Base-by-base conservation (phyloP, 2,113 vertebrate species). In the Eurypyga helias region DNA sequence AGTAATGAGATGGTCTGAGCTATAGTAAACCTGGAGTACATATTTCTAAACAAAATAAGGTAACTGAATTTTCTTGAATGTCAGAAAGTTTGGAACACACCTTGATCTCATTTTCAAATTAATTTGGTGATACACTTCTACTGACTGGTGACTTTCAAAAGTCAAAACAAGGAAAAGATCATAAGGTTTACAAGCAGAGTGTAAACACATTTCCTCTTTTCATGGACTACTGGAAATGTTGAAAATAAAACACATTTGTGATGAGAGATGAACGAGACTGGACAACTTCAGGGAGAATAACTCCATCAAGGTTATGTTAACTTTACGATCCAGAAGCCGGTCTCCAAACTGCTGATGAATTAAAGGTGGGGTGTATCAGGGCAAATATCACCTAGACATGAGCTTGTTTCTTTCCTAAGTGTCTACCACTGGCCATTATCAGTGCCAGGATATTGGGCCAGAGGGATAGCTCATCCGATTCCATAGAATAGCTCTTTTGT, bases 21-120 rank as follows among this genome's bases (percentile, higher is more conserved):
- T 7, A 13, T 23, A n/a, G 10, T 15, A 62, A 48, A 58, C 7
- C 6, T 4, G 4, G 5, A 51, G 6, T 17, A 28, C 4, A 2
- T 9, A 38, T 34, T 71, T 89, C 29, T 66, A 36, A 87, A n/a
- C 11, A 38, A 14, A 66, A 90, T 34, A 18, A 51, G 9, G 4
- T 17, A 75, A 55, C 3, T 24, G 1, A 54, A 33, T 78, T 85
- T 60, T 67, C 16, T 48, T 46, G 21, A 51, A 82, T 2, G 33
- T 3, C 10, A 19, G 12, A 51, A 79, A 86, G 12, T 34, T 55
- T 58, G 3, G 15, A 81, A 58, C 6, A 2, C 2, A 67, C 12
- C 17, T 23, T 76, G 12, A 23, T 31, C 4, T 85, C 2, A 73
- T 60, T 93, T 90, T 70, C 51, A 46, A 2, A 13, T 41, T 1